Percentiles rank a stretch among this genome's conserved stretches.
These are phyloP conservation scores for Tortrix viridana DNA, from an alignment of 2,888 invertebrate species.

Conservation along the genomic window DNA sequence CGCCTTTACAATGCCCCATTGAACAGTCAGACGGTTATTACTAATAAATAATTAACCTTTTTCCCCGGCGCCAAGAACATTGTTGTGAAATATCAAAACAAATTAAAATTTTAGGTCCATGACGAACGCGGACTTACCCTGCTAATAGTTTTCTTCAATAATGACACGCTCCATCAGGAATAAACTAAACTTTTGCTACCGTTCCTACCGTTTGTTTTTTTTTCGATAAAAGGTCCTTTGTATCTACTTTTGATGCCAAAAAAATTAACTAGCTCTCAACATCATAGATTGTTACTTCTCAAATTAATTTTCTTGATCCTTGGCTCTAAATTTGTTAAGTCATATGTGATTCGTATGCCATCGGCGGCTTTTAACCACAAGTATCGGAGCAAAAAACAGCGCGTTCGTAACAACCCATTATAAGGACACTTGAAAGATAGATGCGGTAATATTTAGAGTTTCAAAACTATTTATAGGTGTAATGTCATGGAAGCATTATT, in stretches of 20 bases:
- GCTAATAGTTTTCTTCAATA: conserved; percentile 75
- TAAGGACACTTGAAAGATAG: conserved; percentile 76
- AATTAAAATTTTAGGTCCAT: conserved; percentile 56
- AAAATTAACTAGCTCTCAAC: conserved; percentile 71
- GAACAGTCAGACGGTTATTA: conserved; percentile 37
- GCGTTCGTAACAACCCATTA: conserved; percentile 74
- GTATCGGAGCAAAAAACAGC: conserved; percentile 59
- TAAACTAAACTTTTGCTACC: conserved; percentile 77
- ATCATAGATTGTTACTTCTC: conserved; percentile 60
- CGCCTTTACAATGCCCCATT: conserved; percentile 34
- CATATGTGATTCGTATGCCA: conserved; percentile 67
- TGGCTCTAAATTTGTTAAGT: conserved; percentile 68
- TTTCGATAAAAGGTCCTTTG: conserved; percentile 56
- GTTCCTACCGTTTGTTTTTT: conserved; percentile 65
- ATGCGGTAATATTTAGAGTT: conserved; percentile 49
- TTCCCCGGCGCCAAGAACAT: conserved; percentile 66
- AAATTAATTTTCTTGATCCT: conserved; percentile 75
- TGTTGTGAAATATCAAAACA: conserved; percentile 48
- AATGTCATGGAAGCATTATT: conserved; percentile 2
- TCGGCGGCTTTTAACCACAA: conserved; percentile 66
- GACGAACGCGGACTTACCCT: conserved; percentile 53
- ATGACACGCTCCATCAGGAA: conserved; percentile 68
- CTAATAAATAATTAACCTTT: conserved; percentile 46
- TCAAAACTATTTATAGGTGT: conserved; percentile 37
- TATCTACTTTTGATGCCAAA: conserved; percentile 40